These are phyloP conservation scores for Acleris laterana DNA, from an alignment of 2,888 invertebrate genomes.

Conservation along the genomic window DNA sequence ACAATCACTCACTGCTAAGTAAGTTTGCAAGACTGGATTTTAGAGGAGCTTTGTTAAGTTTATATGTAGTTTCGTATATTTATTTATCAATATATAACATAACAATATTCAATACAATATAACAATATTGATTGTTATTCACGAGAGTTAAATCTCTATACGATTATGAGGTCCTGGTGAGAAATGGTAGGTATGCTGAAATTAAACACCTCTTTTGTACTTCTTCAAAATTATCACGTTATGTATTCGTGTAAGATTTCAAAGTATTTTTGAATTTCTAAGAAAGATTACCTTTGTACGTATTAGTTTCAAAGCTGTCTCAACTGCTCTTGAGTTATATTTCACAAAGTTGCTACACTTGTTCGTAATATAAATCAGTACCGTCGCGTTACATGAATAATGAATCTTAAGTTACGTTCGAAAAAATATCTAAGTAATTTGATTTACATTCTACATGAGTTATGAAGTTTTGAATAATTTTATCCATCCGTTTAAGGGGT, in stretches of 20 bases:
- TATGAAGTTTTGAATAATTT: not conserved
- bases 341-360: conserved; percentile 15
- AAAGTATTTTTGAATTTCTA: conserved; percentile 9
- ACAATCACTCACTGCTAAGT: conserved; percentile 3
- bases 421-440: conserved; percentile 4
- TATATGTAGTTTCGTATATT: too few relatives aligned
- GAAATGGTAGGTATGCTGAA: too few relatives aligned
- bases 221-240: not conserved
- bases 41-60: too few relatives aligned
- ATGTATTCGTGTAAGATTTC: not conserved
- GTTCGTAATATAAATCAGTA: conserved; percentile 21
- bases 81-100: too few relatives aligned
- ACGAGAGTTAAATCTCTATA: too few relatives aligned
- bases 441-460: not conserved
- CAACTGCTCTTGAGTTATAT: conserved; percentile 14
- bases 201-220: too few relatives aligned
- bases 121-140: too few relatives aligned
- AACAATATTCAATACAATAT: too few relatives aligned
- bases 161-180: too few relatives aligned
- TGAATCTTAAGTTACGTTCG: conserved; percentile 1
- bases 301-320: conserved; percentile 19
- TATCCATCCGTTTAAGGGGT: not conserved
- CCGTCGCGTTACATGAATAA: conserved; percentile 4
- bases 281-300: conserved; percentile 20
- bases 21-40: too few relatives aligned